Base-by-base conservation (phyloP, 1,140 invertebrate species). In the Oryzaephilus surinamensis region DNA sequence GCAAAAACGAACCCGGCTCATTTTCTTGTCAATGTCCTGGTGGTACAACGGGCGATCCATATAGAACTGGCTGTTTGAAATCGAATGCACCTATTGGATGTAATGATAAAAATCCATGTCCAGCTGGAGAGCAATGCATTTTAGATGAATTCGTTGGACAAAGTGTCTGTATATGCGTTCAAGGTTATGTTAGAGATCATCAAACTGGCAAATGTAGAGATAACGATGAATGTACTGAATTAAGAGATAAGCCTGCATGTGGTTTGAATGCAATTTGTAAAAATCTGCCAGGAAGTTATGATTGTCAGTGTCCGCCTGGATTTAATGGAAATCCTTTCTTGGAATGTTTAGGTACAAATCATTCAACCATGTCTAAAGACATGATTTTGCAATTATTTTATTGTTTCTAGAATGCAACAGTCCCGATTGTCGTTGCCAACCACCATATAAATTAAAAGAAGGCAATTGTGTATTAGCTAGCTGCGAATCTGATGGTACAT, bases 271-370 rank as follows among this genome's bases (percentile, higher is more conserved):
- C 88, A 2, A 74, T 91, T 27, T 94, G 90, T 57, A 91, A 89
- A 63, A 95, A 95, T 64, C 62, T 92, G 24, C 88, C 88, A 0
- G 90, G 90, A n/a, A 89, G 86, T 54, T 95, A 92, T 56, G 87
- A 91, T 63, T 94, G 89, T 54, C 83, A 86, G 51, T 95, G 90
- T 56, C 84, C 87, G 1, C 65, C 76, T 19, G 84, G 84, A 6
- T 90, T 83, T 53, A 83, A 83, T 52, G 87, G 87, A n/a, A 90
- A 91, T 65, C 86, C 87, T 5, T 91, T 86, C 55, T 72, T 76
- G 10, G 67, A 81, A 42, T 93, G 87, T 61, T 79, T 89, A 64
- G 69, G 72, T 73, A 63, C n/a, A n/a, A n/a, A n/a, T n/a, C n/a
- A n/a, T n/a, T 46, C 21, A 23, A 24, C 11, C 4, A 24, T 7